A percentile compares a stretch with the other conserved stretches of the same genome.
These are phyloP conservation scores for Umimayanthus kanabou DNA, from an alignment of 92 coral and sea anemone species.

Conservation along the genomic window DNA sequence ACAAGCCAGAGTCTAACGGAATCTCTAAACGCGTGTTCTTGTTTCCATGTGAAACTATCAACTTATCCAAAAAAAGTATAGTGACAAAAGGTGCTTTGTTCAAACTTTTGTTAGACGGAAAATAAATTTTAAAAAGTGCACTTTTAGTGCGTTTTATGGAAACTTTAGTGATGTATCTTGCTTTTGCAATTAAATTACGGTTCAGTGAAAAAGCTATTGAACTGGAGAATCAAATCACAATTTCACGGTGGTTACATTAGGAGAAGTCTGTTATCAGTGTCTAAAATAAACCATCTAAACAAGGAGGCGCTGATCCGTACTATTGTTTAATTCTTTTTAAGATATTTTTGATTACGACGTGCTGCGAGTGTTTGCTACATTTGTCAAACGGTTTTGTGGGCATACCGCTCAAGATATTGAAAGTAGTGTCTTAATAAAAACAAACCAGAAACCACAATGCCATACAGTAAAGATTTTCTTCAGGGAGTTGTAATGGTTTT, in stretches of 20 bases:
- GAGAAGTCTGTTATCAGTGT: background rate
- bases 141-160: background rate
- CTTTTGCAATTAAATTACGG: background rate
- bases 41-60: background rate
- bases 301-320: background rate
- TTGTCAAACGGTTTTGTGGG: no score
- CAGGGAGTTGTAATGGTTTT: no score
- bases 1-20: background rate
- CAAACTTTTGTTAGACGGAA: background rate
- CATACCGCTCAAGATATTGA: no score
- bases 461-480: no score
- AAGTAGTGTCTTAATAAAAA: no score
- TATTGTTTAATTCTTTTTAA: no score
- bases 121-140: background rate
- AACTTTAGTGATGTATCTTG: no score
- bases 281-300: background rate
- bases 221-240: constrained; percentile 17
- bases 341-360: background rate
- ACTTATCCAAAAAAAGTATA: background rate
- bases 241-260: background rate
- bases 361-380: no score
- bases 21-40: background rate
- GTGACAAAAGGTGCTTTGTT: background rate
- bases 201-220: background rate
- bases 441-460: no score